Evolutionary conservation across 2,113 vertebrate species (phyloP).

Genomic region (Brachypteracias leptosomus): DNA sequence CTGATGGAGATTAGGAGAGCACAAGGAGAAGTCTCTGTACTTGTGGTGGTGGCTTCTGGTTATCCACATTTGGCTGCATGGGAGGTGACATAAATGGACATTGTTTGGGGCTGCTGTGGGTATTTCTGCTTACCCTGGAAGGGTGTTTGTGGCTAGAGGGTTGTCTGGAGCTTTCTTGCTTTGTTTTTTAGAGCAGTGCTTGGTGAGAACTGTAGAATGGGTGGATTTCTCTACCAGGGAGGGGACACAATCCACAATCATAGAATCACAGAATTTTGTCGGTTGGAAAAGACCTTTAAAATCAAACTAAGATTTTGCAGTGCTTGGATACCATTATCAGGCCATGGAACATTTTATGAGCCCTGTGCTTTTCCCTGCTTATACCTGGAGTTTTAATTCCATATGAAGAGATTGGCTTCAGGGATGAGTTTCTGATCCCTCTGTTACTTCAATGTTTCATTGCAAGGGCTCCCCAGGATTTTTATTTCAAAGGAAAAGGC

Average conservation of each 20-base stretch:
- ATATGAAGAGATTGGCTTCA: fast-evolving
- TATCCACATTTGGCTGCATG: not conserved
- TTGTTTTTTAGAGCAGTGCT: not conserved
- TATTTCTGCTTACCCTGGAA: not conserved
- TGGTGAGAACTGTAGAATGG: not conserved
- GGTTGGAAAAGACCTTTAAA: no score
- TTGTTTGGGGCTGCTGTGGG: not conserved
- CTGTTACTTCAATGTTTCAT: not conserved
- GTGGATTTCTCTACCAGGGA: not conserved
- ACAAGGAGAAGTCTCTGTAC: not conserved
- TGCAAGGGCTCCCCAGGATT: not conserved
- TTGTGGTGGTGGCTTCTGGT: not conserved
- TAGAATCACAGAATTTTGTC: no score
- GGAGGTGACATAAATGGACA: not conserved
- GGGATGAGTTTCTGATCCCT: not conserved
- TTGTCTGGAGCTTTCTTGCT: not conserved
- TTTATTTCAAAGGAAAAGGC: not conserved
- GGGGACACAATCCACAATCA: no score
- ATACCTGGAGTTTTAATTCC: not conserved
- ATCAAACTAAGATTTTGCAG: not conserved
- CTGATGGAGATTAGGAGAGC: not conserved
- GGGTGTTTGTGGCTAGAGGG: not conserved
- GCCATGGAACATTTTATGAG: not conserved
- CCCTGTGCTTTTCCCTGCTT: not conserved
- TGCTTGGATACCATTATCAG: not conserved